Base-by-base conservation (phyloP, 2,113 vertebrate genomes). In the Phrynosoma platyrhinos region DNA sequence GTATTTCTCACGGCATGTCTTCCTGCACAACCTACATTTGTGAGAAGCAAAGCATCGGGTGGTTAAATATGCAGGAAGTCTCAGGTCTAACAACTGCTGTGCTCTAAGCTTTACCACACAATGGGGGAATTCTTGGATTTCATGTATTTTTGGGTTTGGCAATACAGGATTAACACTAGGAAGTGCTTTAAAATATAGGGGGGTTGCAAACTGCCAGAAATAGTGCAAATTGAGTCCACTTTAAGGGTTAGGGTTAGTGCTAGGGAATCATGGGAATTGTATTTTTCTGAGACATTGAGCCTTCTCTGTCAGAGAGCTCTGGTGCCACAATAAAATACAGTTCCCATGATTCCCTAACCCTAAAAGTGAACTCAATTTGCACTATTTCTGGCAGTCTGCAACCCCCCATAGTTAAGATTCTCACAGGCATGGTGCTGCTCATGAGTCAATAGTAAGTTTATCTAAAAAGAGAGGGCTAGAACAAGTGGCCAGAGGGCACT, bases 401-500 rank as follows among this genome's bases (percentile, higher is more conserved):
- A 36, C 36, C 36, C 36, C 64, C 80, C 30, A 20, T 6, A 83
- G 91, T 90, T 68, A 75, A 90, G 88, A 88, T 87, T 68, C 76
- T 90, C 85, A 72, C 47, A 81, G 89, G 82, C 79, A 47, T 86
- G 79, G n/a, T 9, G 66, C 71, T 16, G 25, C 27, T 64, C 32
- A 84, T 89, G 40, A 62, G 68, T 40, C 64, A 90, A 79, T 4
- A 88, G 74, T 25, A 18, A 25, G 5, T 27, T 27, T 69, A 3
- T 68, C 72, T 42, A 90, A 92, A 81, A 86, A 75, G 4, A 85
- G 80, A 91, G 27, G 30, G 53, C 40, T 76, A 79, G n/a, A 89
- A 81, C n/a, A 42, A 83, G 85, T 83, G 79, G 78, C 23, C 64
- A 74, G 3, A 81, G 82, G n/a, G 66, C 88, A 92, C 36, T 27